These are phyloP conservation scores for Cantharis lateralis DNA, from an alignment of 2,888 invertebrate species.

Conservation along the genomic window DNA sequence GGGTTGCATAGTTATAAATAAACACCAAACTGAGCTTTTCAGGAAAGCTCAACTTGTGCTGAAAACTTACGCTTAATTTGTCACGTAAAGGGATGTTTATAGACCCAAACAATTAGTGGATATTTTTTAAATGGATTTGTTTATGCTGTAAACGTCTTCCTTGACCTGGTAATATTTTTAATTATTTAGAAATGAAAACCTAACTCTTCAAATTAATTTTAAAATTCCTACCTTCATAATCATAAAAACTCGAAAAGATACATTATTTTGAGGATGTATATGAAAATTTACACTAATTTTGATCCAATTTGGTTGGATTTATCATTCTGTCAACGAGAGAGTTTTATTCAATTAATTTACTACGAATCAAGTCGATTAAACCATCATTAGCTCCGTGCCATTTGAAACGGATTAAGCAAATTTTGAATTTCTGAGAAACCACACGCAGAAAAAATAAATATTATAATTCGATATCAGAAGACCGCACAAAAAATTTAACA, in stretches of 20 bases:
- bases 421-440: neutral
- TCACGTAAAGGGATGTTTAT: neutral
- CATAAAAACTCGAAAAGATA: neutral
- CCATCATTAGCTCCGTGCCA: neutral
- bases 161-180: neutral
- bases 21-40: neutral
- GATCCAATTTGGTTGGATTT: neutral
- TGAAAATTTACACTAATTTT: neutral
- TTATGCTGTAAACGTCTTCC: neutral
- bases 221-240: too few relatives aligned
- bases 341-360: neutral
- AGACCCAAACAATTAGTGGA: neutral
- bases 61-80: neutral
- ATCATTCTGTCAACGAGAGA: neutral
- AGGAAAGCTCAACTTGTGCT: neutral
- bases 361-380: neutral
- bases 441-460: neutral
- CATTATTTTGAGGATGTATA: neutral
- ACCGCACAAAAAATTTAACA: neutral
- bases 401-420: neutral
- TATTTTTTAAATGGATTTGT: neutral
- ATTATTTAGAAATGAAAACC: neutral
- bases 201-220: neutral
- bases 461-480: neutral
- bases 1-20: conserved; percentile 19